A percentile compares a stretch with the other conserved stretches of the same genome.
Evolutionary conservation across 2,888 invertebrate genomes (phyloP).

Genomic region (Achlya flavicornis): DNA sequence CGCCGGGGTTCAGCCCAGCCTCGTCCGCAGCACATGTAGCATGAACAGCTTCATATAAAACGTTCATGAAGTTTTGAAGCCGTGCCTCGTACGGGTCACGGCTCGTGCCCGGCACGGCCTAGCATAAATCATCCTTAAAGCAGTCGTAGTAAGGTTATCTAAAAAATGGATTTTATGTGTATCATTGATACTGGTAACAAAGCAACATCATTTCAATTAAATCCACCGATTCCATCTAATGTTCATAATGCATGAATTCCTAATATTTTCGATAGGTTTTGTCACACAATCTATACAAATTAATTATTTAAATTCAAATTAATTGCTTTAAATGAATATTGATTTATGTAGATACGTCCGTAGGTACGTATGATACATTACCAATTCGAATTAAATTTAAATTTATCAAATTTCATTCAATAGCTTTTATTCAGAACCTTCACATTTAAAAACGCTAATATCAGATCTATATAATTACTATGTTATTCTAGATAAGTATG

Average conservation of each 20-base stretch:
- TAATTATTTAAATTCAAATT: background rate
- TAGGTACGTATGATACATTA: background rate
- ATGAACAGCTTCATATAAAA: too few relatives aligned
- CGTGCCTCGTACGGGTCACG: too few relatives aligned
- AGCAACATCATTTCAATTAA: background rate
- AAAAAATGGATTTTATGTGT: background rate
- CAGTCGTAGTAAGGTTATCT: background rate
- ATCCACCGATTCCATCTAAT: background rate
- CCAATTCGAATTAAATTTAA: background rate
- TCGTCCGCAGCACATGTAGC: too few relatives aligned
- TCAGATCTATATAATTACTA: too few relatives aligned
- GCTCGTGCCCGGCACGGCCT: too few relatives aligned
- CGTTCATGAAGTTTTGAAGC: too few relatives aligned
- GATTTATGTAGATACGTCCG: background rate
- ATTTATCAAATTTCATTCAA: too few relatives aligned
- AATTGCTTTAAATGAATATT: background rate
- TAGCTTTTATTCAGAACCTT: too few relatives aligned
- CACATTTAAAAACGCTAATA: too few relatives aligned
- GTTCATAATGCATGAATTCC: conserved; percentile 1
- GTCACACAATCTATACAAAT: background rate
- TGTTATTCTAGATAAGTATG: background rate
- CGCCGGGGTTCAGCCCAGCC: too few relatives aligned
- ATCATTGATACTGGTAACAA: background rate
- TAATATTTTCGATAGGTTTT: background rate
- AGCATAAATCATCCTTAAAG: background rate